phyloP scores from a whole-genome alignment of 2,797 vertebrate genomes.

The Trachops cirrhosus region DNA sequence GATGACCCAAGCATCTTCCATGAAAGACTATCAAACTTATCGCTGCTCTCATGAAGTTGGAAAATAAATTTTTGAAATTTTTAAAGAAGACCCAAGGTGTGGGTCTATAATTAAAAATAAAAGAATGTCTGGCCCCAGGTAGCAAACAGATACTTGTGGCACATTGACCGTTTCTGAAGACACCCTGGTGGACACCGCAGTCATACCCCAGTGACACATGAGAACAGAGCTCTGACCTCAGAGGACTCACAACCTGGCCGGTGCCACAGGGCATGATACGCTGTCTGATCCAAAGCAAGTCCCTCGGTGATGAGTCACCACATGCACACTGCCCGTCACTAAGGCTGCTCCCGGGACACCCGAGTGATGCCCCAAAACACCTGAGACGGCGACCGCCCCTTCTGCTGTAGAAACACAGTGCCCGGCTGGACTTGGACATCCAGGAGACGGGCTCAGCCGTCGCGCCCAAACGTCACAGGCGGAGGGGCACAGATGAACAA shows the following conservation, averaged over 20 bases:
- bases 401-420: background rate
- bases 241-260: background rate
- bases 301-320: background rate
- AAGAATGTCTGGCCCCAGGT: background rate
- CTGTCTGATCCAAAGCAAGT: background rate
- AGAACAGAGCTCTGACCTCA: background rate
- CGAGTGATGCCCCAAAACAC: too few species aligned
- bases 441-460: accelerated
- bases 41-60: background rate
- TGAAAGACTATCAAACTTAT: background rate
- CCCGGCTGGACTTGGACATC: background rate
- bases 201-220: background rate
- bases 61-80: background rate
- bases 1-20: background rate
- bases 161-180: background rate
- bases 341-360: too few species aligned
- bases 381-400: background rate
- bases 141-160: background rate
- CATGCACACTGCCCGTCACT: background rate
- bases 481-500: background rate
- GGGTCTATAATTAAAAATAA: background rate
- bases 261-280: background rate
- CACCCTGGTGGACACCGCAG: too few species aligned
- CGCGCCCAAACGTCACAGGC: background rate
- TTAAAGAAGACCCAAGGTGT: background rate